Conservation (phyloP, 2,797 vertebrate genomes). For the Parauchenoglanis punctatus region DNA sequence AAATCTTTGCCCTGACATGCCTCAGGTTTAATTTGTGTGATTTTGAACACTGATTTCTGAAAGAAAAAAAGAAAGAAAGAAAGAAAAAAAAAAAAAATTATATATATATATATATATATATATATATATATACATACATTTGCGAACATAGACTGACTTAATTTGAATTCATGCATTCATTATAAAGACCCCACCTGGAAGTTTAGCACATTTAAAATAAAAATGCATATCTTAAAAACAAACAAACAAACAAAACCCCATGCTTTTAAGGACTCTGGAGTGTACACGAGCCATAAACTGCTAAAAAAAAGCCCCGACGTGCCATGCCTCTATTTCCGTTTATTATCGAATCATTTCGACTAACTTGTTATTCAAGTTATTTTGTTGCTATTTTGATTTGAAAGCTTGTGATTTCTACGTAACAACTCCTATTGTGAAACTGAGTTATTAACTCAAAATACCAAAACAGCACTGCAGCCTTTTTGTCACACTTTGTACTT, state of each 20-base stretch:
- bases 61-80: no score
- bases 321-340: background rate
- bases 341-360: background rate
- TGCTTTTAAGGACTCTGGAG: background rate
- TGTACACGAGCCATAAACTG: background rate
- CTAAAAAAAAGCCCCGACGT: no score
- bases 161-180: background rate
- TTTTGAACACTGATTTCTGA: background rate
- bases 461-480: background rate
- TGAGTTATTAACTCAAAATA: background rate
- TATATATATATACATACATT: no score
- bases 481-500: background rate
- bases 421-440: background rate
- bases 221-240: background rate
- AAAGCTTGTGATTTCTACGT: background rate
- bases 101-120: no score
- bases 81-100: no score
- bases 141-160: background rate
- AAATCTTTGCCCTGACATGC: slow-evolving; percentile 41
- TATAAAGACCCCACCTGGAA: background rate
- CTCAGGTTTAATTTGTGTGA: background rate
- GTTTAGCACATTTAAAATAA: background rate
- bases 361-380: background rate
- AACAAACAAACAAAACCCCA: background rate
- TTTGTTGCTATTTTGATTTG: background rate